Percentiles rank a stretch among this genome's conserved stretches.
These are phyloP conservation scores for Lacerta bilineata DNA, from an alignment of 2,797 vertebrate genomes.

Conservation along the genomic window DNA sequence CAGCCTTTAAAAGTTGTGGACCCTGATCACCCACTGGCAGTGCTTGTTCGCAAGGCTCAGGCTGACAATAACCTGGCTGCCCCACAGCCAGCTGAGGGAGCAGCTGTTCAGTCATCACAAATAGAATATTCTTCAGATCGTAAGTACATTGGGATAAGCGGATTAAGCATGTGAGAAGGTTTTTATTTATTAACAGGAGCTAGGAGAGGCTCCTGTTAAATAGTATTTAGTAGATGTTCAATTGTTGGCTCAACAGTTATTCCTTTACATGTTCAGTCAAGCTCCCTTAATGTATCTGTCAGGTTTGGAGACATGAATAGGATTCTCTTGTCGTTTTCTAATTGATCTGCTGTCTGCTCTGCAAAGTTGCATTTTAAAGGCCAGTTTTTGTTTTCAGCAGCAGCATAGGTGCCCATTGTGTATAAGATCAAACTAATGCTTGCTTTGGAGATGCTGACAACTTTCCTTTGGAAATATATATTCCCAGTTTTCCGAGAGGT, in stretches of 20 bases:
- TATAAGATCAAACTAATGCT: not conserved
- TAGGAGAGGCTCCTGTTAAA: not conserved
- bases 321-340: not conserved
- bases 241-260: not conserved
- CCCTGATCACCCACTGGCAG: conserved; percentile 95
- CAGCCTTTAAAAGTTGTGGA: conserved; percentile 97
- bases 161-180: not conserved
- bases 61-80: conserved; percentile 86
- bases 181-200: not conserved
- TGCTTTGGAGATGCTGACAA: not conserved
- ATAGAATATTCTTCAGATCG: conserved; percentile 90
- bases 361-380: not conserved
- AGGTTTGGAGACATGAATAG: not conserved
- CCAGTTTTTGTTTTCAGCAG: not conserved
- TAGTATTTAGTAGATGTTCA: not conserved
- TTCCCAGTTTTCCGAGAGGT: not conserved
- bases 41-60: conserved; percentile 90
- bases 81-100: conserved; percentile 77
- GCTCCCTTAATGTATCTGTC: not conserved
- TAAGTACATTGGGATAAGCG: conserved; percentile 81
- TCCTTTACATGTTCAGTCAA: not conserved
- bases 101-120: conserved; percentile 72
- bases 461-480: not conserved
- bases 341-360: not conserved
- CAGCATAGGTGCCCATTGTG: too few relatives aligned